Percentiles rank a stretch among this genome's conserved stretches.
Conservation (phyloP, 2,888 invertebrate species). For the Napeogenes inachia region DNA sequence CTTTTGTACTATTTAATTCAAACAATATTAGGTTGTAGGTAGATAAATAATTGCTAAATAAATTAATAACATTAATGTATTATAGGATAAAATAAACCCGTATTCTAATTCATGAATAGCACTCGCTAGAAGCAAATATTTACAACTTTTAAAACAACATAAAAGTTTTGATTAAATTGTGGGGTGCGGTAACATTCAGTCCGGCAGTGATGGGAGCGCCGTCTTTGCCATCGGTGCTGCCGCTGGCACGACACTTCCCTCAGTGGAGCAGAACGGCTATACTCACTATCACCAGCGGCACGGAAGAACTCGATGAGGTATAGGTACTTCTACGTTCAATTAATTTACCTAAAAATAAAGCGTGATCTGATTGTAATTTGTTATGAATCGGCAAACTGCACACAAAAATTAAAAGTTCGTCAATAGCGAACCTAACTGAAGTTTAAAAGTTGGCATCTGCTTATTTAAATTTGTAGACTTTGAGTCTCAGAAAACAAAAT, state of each 20-base stretch:
- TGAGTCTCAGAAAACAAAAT: too few species aligned
- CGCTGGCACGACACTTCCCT: constrained; percentile 49
- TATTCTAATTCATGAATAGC: neutral
- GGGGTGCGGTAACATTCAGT: neutral
- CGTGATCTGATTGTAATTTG: too few species aligned
- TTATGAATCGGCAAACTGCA: too few species aligned
- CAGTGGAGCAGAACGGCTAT: constrained; percentile 64
- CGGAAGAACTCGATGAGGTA: constrained; percentile 43
- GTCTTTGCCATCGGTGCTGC: constrained; percentile 38
- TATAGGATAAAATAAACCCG: neutral
- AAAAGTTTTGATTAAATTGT: neutral
- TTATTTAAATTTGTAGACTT: too few species aligned
- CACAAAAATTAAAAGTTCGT: neutral
- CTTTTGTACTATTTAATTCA: too few species aligned
- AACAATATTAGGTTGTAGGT: too few species aligned
- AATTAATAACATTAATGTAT: too few species aligned
- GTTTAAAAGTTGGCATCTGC: too few species aligned
- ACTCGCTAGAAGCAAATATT: neutral
- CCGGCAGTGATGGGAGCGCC: constrained; percentile 52
- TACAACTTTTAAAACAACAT: too few species aligned
- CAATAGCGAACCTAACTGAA: too few species aligned
- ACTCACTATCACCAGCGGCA: constrained; percentile 44
- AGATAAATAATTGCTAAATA: too few species aligned
- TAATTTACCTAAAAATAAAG: neutral
- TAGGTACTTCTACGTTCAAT: constrained; percentile 14